Conservation (phyloP, 2,113 vertebrate genomes). For the Lepisosteus oculatus region DNA sequence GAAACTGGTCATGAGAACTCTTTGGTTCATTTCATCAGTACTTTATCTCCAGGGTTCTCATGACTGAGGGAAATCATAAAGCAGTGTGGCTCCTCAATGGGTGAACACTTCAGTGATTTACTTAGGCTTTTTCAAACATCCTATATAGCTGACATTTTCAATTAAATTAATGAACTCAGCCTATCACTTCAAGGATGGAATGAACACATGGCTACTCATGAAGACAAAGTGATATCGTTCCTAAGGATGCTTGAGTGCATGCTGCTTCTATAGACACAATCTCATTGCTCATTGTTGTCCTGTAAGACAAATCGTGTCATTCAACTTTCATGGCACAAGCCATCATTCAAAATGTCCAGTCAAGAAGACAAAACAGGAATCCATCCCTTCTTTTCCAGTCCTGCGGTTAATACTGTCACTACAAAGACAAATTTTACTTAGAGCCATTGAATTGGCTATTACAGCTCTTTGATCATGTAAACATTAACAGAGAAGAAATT, state of each 20-base stretch:
- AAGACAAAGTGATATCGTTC: neutral
- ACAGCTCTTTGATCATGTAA: too few species aligned
- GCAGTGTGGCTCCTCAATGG: slow-evolving; percentile 9
- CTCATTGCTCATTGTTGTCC: slow-evolving; percentile 10
- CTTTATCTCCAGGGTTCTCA: neutral
- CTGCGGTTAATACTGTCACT: too few species aligned
- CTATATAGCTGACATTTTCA: slow-evolving; percentile 16
- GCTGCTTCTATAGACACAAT: neutral
- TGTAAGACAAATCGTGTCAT: slow-evolving; percentile 18
- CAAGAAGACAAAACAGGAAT: neutral
- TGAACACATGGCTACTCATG: neutral
- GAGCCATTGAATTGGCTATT: too few species aligned
- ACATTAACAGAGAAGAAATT: too few species aligned
- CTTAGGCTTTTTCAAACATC: slow-evolving; percentile 4
- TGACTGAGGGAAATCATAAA: slow-evolving; percentile 9
- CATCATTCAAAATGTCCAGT: slow-evolving; percentile 2
- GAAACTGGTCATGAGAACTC: too few species aligned
- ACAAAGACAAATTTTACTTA: too few species aligned
- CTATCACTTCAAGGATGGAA: slow-evolving; percentile 3
- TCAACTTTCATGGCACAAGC: neutral
- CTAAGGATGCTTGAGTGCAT: neutral
- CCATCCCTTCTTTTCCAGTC: neutral
- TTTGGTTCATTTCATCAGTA: too few species aligned
- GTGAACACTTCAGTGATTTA: slow-evolving; percentile 15
- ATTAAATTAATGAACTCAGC: slow-evolving; percentile 16